Conservation (phyloP, 2,113 vertebrate species). For the Ciconia stormi region DNA sequence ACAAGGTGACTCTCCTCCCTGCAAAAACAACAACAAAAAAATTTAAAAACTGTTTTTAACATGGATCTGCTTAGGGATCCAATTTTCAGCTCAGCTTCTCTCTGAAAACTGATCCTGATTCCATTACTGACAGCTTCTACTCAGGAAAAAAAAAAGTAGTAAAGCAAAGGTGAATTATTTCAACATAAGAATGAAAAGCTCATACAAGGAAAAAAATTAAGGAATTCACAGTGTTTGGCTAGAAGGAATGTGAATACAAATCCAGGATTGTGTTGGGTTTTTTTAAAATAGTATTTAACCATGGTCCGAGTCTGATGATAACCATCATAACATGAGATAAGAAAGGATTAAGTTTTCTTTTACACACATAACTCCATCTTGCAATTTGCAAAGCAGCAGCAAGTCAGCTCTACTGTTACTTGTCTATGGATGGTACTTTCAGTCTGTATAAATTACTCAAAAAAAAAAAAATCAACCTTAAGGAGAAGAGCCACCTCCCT, state of each 20-base stretch:
- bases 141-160: not conserved
- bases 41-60: not conserved
- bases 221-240: not conserved
- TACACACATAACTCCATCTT: not conserved
- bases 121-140: not conserved
- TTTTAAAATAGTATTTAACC: not conserved
- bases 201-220: not conserved
- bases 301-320: not conserved
- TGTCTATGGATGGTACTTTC: not conserved
- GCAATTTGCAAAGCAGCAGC: not conserved
- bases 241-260: not conserved
- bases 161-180: not conserved
- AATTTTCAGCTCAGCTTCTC: not conserved
- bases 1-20: not conserved
- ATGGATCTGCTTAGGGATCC: not conserved
- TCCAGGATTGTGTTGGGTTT: not conserved
- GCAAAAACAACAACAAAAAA: not conserved
- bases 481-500: not conserved
- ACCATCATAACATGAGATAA: not conserved
- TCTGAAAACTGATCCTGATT: not conserved
- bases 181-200: not conserved
- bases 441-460: not conserved
- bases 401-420: not conserved
- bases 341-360: not conserved
- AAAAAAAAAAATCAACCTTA: not conserved